Evolutionary conservation across 2,888 invertebrate genomes (phyloP), one percentile per base, ranked within the genome.

Genomic region (Erynnis tages): DNA sequence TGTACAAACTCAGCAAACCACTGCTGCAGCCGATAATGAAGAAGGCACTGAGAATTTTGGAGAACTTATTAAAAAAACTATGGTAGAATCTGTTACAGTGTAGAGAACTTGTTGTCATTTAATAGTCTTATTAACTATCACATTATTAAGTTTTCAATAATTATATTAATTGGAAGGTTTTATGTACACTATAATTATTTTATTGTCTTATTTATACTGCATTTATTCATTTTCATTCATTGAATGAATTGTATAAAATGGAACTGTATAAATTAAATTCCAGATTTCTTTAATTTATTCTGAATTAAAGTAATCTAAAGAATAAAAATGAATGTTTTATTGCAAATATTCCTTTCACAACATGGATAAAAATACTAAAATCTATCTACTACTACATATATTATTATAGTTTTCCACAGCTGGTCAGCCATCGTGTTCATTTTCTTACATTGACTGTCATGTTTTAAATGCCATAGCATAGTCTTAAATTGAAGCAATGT

Each of bases 31-130:
- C 16, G 78, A 79, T 57, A 62, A 56, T 69, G 75, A 70, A 57
- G 88, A 88, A 44, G 63, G 77, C 25, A 79, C 81, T 63, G 95
- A 96, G 69, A 96, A 96, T 79, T 96, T 97, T 73, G 96, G 96
- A 47, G 96, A 97, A 89, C 95, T 97, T 68, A 96, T 97, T 65
- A 97, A 96, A 82, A 96, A 97, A 84, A 95, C 96, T 58, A 96
- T 97, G 92, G 96, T 96, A 73, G 96, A 97, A 82, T 96, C 96
- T 67, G 96, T 95, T 68, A 94, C 94, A 68, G 95, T 95, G 88
- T 96, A 93, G 91, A 76, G 63, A 82, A 74, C 71, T 79, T 82
- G 81, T 86, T 84, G 79, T 87, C 69, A 78, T 79, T 73, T 78
- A 79, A 75, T 76, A 70, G 66, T 79, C 76, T 73, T 74, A 76